These are phyloP conservation scores for Salmo trutta DNA, from an alignment of 2,797 vertebrate genomes.

Conservation along the genomic window DNA sequence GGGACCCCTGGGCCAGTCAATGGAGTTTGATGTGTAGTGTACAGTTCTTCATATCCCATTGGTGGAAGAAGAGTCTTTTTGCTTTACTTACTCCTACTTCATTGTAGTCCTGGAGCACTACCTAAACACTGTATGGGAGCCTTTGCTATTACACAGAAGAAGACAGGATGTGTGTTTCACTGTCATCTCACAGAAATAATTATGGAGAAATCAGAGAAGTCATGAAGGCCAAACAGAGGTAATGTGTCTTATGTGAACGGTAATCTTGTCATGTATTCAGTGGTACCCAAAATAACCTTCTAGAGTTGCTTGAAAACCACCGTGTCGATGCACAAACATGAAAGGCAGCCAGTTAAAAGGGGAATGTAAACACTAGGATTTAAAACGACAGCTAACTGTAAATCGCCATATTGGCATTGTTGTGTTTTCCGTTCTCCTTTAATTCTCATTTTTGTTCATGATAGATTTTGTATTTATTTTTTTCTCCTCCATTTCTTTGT, in stretches of 20 bases:
- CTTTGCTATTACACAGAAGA: conserved; percentile 35
- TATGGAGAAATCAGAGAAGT: background rate
- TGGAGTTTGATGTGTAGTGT: conserved; percentile 60
- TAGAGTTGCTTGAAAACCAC: conserved; percentile 42
- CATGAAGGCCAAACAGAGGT: conserved; percentile 55
- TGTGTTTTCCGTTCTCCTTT: too few relatives aligned
- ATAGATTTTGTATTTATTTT: background rate
- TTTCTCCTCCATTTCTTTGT: background rate
- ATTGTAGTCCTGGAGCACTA: conserved; percentile 19
- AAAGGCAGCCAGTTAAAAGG: conserved; percentile 19
- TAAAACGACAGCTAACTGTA: too few relatives aligned
- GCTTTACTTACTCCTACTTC: conserved; percentile 6
- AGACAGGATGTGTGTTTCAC: conserved; percentile 38
- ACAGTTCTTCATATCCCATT: conserved; percentile 55
- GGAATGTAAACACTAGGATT: too few relatives aligned
- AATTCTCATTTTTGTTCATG: too few relatives aligned
- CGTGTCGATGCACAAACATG: conserved; percentile 39
- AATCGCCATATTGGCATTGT: too few relatives aligned
- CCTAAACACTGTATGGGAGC: conserved; percentile 23
- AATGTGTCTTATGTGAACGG: conserved; percentile 46
- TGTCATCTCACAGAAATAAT: conserved; percentile 23
- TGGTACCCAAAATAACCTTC: conserved; percentile 36
- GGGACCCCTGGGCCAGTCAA: conserved; percentile 54
- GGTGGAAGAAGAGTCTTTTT: conserved; percentile 37
- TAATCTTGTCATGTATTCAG: conserved; percentile 51